Evolutionary conservation across 1,140 invertebrate species (phyloP), one percentile per base, ranked within the genome.

Genomic region (Lepidurus packardi): DNA sequence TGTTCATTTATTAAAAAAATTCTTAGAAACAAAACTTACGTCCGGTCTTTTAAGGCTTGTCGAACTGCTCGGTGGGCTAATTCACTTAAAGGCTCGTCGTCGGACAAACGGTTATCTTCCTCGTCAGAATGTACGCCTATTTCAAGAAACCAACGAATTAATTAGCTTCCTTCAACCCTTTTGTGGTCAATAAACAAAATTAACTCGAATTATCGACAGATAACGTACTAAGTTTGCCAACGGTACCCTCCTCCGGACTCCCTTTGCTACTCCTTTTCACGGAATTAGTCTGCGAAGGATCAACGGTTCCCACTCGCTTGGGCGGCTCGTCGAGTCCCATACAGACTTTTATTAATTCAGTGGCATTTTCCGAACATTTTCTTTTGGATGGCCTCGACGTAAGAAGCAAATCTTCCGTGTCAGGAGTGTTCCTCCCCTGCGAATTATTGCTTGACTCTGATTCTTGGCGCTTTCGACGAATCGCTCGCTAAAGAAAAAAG

Each of bases 51-150:
- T 13, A 65, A 21, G 9, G 53, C 53, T 65, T 65, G 53, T n/a
- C 53, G 53, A 65, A 65, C 53, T 65, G 53, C 53, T 16, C 53
- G 53, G 13, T 65, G 53, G 10, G 88, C 87, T 44, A 90, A 87
- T 82, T 91, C 90, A 81, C 91, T 91, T 34, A 93, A 86, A 74
- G 92, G 92, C 84, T 93, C 92, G 83, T 93, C 92, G 81, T 92
- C 92, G 81, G 92, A 92, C 41, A 76, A 76, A 24, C 44, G 43
- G n/a, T 76, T 47, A 42, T 76, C 75, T 42, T 76, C 45, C 75
- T 47, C 43, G 9, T 47, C 75, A 6, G 75, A 41, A 76, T 44
- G 8, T 9, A 44, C 2, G 11, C 75, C 75, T 47, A 21, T 41
- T 21, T 24, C 10, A 10, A 44, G 21, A 44, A 44, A 43, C 8